These are phyloP conservation scores for Gastracanthus pulcherrimus DNA, from an alignment of 2,888 invertebrate species.

Conservation along the genomic window DNA sequence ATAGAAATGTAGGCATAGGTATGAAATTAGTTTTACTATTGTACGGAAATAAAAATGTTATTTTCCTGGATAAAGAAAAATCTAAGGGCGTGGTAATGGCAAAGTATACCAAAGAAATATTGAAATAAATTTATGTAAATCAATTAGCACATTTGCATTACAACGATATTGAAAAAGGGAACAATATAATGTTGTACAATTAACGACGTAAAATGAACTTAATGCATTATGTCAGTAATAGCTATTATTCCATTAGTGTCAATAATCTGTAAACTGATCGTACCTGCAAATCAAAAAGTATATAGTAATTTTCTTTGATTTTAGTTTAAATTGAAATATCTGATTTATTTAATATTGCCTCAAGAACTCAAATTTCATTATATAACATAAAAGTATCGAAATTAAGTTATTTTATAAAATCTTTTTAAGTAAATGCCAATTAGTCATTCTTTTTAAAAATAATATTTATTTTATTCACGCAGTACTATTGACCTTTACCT, in stretches of 20 bases:
- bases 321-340: too few species aligned
- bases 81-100: too few species aligned
- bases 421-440: not conserved
- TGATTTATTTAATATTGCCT: too few species aligned
- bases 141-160: not conserved
- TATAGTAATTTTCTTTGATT: too few species aligned
- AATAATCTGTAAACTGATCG: not conserved
- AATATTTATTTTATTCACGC: too few species aligned
- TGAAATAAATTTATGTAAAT: too few species aligned
- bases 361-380: not conserved
- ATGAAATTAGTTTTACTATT: too few species aligned
- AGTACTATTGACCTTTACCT: too few species aligned
- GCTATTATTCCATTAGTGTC: not conserved
- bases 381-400: not conserved
- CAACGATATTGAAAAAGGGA: not conserved
- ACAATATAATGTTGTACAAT: not conserved
- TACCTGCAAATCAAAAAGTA: too few species aligned
- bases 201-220: not conserved
- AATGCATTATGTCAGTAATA: not conserved
- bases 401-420: too few species aligned
- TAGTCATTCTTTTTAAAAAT: not conserved
- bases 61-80: too few species aligned
- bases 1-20: not conserved
- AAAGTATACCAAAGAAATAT: not conserved
- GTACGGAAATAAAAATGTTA: too few species aligned